phyloP scores from a whole-genome alignment of 2,113 vertebrate genomes.

The Oreochromis spilurus region DNA sequence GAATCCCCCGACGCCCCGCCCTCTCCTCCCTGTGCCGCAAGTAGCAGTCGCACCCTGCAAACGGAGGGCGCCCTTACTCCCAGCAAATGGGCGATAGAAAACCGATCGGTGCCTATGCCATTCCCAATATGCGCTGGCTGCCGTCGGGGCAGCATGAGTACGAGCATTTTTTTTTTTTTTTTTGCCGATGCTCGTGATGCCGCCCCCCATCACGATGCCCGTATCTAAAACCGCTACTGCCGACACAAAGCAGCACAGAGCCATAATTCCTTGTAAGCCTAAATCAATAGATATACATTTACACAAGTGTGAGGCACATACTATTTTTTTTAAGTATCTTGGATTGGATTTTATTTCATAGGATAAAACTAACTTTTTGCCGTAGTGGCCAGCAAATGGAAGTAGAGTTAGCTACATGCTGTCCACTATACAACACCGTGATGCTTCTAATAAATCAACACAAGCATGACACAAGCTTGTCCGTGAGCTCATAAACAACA shows the following conservation, averaged over 20 bases:
- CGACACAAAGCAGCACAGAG: slow-evolving; percentile 43
- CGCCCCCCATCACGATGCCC: too few species aligned
- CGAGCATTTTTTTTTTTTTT: too few species aligned
- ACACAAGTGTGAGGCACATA: slow-evolving; percentile 17
- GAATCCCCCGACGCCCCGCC: too few species aligned
- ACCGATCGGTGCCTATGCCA: too few species aligned
- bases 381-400: background rate
- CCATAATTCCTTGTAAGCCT: slow-evolving; percentile 24
- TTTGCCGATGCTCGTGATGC: too few species aligned
- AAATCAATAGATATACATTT: slow-evolving; percentile 57
- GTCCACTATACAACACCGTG: background rate
- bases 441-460: background rate
- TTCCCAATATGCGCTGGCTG: too few species aligned
- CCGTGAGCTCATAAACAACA: background rate
- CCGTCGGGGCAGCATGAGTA: too few species aligned
- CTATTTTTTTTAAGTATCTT: background rate
- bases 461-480: background rate
- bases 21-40: too few species aligned
- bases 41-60: too few species aligned
- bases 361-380: background rate
- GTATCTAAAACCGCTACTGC: background rate
- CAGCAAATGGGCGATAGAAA: too few species aligned
- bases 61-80: too few species aligned
- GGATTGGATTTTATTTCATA: background rate
- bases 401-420: background rate